These are phyloP conservation scores for Diachasma alloeum DNA, from an alignment of 1,140 invertebrate species.

Conservation along the genomic window DNA sequence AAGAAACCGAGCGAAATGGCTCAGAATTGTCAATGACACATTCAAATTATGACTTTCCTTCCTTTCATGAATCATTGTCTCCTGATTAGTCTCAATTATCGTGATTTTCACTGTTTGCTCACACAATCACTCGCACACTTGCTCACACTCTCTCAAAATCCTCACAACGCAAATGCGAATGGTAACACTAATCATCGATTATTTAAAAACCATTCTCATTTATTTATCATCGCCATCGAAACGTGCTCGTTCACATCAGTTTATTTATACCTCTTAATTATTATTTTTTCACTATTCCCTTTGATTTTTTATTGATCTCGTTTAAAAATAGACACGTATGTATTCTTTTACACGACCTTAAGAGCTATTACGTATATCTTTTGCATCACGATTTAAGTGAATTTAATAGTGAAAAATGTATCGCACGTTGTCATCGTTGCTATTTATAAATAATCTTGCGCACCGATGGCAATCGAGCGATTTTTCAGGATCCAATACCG, in stretches of 20 bases:
- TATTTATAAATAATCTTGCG: slow-evolving; percentile 1
- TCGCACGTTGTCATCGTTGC: slow-evolving; percentile 27
- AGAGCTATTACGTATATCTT: slow-evolving; percentile 64
- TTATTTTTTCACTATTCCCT: slow-evolving; percentile 24
- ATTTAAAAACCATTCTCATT: slow-evolving; percentile 43
- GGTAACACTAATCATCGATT: slow-evolving; percentile 45
- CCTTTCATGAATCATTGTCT: background rate
- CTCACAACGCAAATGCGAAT: slow-evolving; percentile 26
- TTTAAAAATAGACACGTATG: slow-evolving; percentile 65
- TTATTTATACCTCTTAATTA: slow-evolving; percentile 1
- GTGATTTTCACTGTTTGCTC: background rate
- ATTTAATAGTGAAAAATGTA: background rate
- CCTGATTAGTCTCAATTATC: background rate
- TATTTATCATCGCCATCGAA: background rate
- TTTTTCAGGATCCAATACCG: background rate
- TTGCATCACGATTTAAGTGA: slow-evolving; percentile 59
- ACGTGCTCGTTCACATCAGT: background rate
- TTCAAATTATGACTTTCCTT: background rate
- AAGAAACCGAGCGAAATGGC: background rate
- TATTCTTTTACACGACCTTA: slow-evolving; percentile 56
- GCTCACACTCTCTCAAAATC: slow-evolving; percentile 13
- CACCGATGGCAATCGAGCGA: background rate
- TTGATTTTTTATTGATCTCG: slow-evolving; percentile 34
- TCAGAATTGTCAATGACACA: background rate
- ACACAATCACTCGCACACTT: background rate